phyloP scores from a whole-genome alignment of 2,888 invertebrate genomes.

The Orchestes rusci region DNA sequence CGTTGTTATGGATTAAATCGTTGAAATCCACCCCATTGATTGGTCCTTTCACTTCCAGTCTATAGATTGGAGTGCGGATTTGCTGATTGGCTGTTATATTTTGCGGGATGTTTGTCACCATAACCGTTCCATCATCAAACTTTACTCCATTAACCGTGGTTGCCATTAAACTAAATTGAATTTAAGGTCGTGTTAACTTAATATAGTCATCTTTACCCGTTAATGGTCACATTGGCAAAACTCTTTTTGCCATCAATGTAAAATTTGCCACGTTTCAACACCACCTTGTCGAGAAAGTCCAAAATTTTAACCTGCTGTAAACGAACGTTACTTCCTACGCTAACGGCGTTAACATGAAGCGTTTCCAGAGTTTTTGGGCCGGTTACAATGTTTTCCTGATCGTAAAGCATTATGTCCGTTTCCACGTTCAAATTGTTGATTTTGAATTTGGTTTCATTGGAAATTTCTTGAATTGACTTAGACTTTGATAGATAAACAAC shows the following conservation, averaged over 20 bases:
- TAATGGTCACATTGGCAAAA: constrained; percentile 43
- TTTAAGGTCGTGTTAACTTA: too few relatives aligned
- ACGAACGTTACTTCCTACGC: constrained; percentile 32
- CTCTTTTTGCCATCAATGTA: constrained; percentile 45
- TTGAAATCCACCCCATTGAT: constrained; percentile 36
- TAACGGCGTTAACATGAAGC: constrained; percentile 41
- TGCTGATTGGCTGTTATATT: constrained; percentile 36
- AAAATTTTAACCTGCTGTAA: constrained; percentile 46
- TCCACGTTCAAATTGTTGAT: constrained; percentile 49
- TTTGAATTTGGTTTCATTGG: too few relatives aligned
- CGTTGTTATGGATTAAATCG: constrained; percentile 37
- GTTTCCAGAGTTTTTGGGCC: constrained; percentile 42
- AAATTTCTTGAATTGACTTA: too few relatives aligned
- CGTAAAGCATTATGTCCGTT: constrained; percentile 47
- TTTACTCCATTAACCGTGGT: too few relatives aligned
- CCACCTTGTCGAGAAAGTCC: constrained; percentile 44
- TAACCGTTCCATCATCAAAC: constrained; percentile 36
- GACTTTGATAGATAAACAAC: too few relatives aligned
- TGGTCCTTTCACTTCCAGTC: constrained; percentile 31
- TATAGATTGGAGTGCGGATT: constrained; percentile 31
- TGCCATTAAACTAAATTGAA: too few relatives aligned
- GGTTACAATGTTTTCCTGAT: constrained; percentile 42
- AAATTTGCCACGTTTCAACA: constrained; percentile 40
- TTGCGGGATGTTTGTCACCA: constrained; percentile 41
- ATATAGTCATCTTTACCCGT: too few relatives aligned